Evolutionary conservation across 2,797 vertebrate species (phyloP).

Genomic region (Artibeus lituratus): DNA sequence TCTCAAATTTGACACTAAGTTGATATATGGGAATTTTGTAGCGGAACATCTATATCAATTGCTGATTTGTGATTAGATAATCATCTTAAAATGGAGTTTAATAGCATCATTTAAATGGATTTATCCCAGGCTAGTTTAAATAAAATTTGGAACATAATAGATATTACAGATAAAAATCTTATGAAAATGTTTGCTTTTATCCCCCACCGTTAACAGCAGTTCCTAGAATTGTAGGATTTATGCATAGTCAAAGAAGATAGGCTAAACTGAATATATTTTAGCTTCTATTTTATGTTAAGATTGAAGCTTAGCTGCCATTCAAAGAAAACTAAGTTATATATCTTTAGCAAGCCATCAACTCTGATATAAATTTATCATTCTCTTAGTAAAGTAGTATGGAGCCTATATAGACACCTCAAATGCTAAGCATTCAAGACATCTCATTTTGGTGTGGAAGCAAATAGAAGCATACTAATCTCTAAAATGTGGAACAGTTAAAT

Average conservation of each 20-base stretch:
- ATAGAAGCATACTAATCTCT: background rate
- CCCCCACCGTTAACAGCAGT: background rate
- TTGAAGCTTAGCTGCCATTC: background rate
- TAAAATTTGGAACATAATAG: background rate
- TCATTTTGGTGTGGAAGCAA: background rate
- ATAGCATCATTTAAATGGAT: background rate
- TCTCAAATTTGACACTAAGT: background rate
- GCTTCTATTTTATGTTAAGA: slow-evolving; percentile 20
- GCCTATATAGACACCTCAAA: background rate
- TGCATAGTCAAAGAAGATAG: background rate
- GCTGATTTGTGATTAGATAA: background rate
- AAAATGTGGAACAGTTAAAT: background rate
- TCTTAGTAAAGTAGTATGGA: slow-evolving; percentile 12
- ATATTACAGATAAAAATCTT: background rate
- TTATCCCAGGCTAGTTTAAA: slow-evolving; percentile 1
- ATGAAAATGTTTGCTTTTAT: slow-evolving; percentile 10
- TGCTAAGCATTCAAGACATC: background rate
- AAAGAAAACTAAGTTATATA: background rate
- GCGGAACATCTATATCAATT: background rate
- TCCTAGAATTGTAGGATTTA: background rate
- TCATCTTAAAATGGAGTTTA: background rate
- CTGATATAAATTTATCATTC: slow-evolving; percentile 10
- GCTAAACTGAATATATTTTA: background rate
- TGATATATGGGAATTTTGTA: background rate
- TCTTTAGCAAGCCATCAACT: background rate